These are phyloP conservation scores for Myotis yumanensis DNA, from an alignment of 2,113 vertebrate species.

Conservation along the genomic window DNA sequence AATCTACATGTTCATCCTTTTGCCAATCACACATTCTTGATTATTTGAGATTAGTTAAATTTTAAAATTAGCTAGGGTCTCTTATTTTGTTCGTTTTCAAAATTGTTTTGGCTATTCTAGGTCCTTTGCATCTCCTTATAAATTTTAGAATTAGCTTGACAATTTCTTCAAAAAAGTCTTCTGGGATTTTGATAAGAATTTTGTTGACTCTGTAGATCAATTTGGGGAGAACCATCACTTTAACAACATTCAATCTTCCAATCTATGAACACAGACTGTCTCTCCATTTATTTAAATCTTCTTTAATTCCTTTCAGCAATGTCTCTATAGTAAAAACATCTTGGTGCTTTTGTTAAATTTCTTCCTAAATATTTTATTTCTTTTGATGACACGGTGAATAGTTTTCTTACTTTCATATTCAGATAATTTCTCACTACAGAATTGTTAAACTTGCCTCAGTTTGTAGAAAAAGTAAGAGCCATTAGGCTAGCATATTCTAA, in stretches of 20 bases:
- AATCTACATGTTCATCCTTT: background rate
- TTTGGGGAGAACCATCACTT: background rate
- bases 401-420: constrained; percentile 13
- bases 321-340: background rate
- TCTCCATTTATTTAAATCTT: constrained; percentile 41
- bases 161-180: constrained; percentile 19
- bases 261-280: background rate
- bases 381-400: background rate
- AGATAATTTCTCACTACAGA: constrained; percentile 1
- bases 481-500: background rate
- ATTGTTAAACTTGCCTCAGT: background rate
- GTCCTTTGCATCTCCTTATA: background rate
- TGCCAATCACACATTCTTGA: background rate
- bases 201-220: background rate
- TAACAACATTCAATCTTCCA: background rate
- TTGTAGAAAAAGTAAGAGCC: background rate
- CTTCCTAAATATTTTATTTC: background rate
- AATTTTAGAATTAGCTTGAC: constrained; percentile 4
- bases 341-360: background rate
- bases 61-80: background rate
- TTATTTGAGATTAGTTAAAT: background rate
- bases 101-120: background rate
- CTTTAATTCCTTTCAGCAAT: background rate
- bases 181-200: background rate
- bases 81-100: constrained; percentile 7